Percentiles rank a stretch among this genome's conserved stretches.
These are phyloP conservation scores for Brenthis daphne DNA, from an alignment of 2,888 invertebrate genomes.

Conservation along the genomic window DNA sequence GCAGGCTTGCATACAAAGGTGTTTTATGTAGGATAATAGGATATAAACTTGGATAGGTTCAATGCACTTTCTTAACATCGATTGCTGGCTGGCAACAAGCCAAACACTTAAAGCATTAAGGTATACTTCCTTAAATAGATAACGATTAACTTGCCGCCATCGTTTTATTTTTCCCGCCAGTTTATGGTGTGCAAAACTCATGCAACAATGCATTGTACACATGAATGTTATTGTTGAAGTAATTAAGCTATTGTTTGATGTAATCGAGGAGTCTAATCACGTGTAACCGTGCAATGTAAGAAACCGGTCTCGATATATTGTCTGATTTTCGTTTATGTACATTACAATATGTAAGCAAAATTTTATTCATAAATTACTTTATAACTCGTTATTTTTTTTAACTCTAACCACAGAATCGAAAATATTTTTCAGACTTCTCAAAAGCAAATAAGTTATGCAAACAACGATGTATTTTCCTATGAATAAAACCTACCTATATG, in stretches of 20 bases:
- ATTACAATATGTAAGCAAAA: not conserved
- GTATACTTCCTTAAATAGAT: constrained; percentile 77
- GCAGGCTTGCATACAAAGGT: constrained; percentile 46
- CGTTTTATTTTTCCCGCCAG: constrained; percentile 17
- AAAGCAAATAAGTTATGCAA: not conserved
- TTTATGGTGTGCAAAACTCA: constrained; percentile 19
- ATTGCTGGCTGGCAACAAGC: constrained; percentile 67
- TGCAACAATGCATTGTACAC: not conserved
- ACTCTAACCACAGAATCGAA: not conserved
- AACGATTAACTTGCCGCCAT: constrained; percentile 46
- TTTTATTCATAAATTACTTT: not conserved
- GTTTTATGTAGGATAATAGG: constrained; percentile 47
- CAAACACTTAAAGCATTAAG: constrained; percentile 71
- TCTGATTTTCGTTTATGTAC: constrained; percentile 14
- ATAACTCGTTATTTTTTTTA: not conserved
- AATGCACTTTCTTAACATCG: constrained; percentile 61
- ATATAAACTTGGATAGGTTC: constrained; percentile 59
- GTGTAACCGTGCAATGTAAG: constrained; percentile 19
- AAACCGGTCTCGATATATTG: constrained; percentile 20
- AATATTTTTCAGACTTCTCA: not conserved
- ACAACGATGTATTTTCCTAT: constrained; percentile 4
- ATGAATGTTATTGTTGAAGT: constrained; percentile 27
- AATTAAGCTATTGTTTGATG: constrained; percentile 35
- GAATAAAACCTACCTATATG: not conserved
- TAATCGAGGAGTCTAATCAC: constrained; percentile 31